Evolutionary conservation across 2,888 invertebrate genomes (phyloP), one percentile per base, ranked within the genome.

Genomic region (Chrysomela aeneicollis): DNA sequence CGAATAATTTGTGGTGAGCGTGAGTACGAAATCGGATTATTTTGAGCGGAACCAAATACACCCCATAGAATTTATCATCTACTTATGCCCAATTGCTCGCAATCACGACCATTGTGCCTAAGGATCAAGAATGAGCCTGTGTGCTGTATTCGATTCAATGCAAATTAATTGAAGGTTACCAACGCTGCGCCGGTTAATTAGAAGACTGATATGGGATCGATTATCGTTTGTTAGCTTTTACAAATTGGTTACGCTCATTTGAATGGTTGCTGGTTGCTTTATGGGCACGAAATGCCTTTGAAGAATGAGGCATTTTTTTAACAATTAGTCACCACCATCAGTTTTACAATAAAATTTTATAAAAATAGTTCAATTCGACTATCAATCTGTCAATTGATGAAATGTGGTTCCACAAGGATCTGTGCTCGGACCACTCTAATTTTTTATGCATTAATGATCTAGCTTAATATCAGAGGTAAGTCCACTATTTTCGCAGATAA

Each of bases 81-180:
- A 57, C 57, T 57, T 57, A 57, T 46, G 57, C 46, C 30, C 57
- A 57, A 57, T 47, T 57, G 57, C 57, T 17, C 12, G 12, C 55
- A 21, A 35, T 37, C 42, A 42, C 47, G 46, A 46, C 37, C 46
- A 57, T 57, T 57, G 57, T 57, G 15, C 22, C 22, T 46, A 17
- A 42, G 42, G 42, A 42, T 55, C 26, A 8, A 57, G 46, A 37
- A 4, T 32, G 54, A 10, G 54, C 37, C 46, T 46, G 57, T 64
- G 50, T 66, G 61, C 58, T 60, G 64, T 57, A 60, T 51, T 67
- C 74, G 72, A 80, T 79, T 79, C 78, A 80, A 80, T 79, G 78
- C 78, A 80, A 80, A 80, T 80, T 78, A 78, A 80, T 79, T 77
- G 78, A 76, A 76, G 70, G 76, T 74, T 74, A 70, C 74, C 71